A percentile compares a stretch with the other conserved stretches of the same genome.
Evolutionary conservation across 2,888 invertebrate genomes (phyloP).

Genomic region (Dione vanillae): DNA sequence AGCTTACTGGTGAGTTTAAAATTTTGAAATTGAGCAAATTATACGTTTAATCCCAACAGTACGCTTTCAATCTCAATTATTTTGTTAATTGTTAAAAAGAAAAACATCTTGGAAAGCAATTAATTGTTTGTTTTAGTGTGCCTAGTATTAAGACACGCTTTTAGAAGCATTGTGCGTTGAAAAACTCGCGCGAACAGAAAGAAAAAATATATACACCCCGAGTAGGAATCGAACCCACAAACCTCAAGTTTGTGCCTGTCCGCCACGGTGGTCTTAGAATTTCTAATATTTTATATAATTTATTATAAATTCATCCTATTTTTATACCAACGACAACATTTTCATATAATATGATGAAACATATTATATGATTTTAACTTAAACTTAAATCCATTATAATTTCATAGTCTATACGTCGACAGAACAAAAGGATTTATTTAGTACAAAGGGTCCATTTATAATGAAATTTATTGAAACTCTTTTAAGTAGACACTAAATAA

Average conservation of each 20-base stretch:
- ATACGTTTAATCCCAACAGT: background rate
- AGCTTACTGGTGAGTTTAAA: slow-evolving; percentile 79
- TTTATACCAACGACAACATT: too few species aligned
- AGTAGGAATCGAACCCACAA: background rate
- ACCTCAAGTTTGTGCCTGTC: too few species aligned
- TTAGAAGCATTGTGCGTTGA: too few species aligned
- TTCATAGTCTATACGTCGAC: background rate
- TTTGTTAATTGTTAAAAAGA: background rate
- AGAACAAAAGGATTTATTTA: slow-evolving; percentile 2
- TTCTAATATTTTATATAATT: too few species aligned
- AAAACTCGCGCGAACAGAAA: too few species aligned
- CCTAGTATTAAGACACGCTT: too few species aligned
- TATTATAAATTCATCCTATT: too few species aligned
- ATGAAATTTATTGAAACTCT: background rate
- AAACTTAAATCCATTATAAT: background rate
- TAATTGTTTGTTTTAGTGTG: background rate
- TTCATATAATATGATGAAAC: too few species aligned
- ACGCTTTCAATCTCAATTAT: background rate
- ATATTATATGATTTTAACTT: background rate
- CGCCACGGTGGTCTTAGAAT: too few species aligned
- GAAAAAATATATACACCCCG: too few species aligned
- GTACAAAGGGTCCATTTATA: background rate
- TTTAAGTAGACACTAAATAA: background rate
- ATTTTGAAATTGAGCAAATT: background rate
- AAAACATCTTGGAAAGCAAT: background rate